A percentile compares a stretch with the other conserved stretches of the same genome.
These are phyloP conservation scores for Falco peregrinus DNA, from an alignment of 2,797 vertebrate genomes.

Conservation along the genomic window DNA sequence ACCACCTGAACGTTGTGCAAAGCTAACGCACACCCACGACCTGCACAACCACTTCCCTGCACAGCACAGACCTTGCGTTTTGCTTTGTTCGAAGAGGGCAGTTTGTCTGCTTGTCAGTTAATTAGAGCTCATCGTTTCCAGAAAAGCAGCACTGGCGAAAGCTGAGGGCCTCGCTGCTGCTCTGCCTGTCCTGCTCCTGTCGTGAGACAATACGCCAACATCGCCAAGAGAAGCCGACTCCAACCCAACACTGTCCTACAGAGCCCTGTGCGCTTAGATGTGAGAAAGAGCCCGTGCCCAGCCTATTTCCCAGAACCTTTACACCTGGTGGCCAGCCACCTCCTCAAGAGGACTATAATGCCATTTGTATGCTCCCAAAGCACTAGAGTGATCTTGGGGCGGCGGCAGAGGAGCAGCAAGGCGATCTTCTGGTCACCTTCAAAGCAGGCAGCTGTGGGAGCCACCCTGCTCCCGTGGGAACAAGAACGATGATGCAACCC, in stretches of 20 bases:
- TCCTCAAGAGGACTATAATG: neutral
- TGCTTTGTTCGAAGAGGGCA: neutral
- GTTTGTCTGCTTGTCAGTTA: neutral
- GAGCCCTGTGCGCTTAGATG: rapidly evolving
- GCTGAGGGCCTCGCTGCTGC: neutral
- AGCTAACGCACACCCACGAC: neutral
- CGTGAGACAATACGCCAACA: neutral
- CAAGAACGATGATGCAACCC: no score
- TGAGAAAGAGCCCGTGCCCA: neutral
- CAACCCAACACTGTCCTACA: neutral
- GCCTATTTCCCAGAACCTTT: no score
- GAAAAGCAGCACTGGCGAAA: neutral
- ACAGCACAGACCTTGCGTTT: neutral
- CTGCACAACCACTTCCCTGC: no score
- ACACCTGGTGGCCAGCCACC: neutral
- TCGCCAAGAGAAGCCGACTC: neutral
- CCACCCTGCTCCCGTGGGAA: neutral
- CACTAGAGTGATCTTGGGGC: neutral
- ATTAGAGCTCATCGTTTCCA: neutral
- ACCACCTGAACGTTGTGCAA: no score
- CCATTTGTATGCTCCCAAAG: rapidly evolving
- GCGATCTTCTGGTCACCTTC: neutral
- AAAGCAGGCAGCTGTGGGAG: neutral
- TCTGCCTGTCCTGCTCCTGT: neutral
- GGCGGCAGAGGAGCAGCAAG: neutral